Percentiles rank a stretch among this genome's conserved stretches.
Conservation (phyloP, 2,888 invertebrate genomes). For the Diaperis boleti region DNA sequence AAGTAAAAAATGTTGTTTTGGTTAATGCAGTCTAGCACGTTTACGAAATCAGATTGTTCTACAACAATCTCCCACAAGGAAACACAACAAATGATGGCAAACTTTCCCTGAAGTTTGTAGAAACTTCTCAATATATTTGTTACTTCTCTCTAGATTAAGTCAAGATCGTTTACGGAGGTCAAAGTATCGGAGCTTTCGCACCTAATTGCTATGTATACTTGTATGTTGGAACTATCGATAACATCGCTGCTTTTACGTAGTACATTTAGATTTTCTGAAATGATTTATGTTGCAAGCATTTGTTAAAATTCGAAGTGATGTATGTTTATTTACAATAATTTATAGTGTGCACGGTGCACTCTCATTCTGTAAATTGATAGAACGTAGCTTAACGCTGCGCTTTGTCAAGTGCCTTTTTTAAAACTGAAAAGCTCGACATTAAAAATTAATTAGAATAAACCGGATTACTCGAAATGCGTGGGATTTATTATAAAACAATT, state of each 20-base stretch:
- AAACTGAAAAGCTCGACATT: conserved; percentile 5
- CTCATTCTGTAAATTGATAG: conserved; percentile 42
- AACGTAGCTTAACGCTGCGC: conserved; percentile 20
- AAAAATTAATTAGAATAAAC: conserved; percentile 21
- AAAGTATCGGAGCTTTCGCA: conserved; percentile 26
- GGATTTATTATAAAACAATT: conserved; percentile 32
- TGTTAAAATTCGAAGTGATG: conserved; percentile 42
- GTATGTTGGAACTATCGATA: conserved; percentile 2
- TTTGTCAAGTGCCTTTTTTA: conserved; percentile 7
- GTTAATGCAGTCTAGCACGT: conserved; percentile 23
- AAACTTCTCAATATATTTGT: conserved; percentile 39
- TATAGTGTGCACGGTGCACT: conserved; percentile 37
- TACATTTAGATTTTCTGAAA: conserved; percentile 33
- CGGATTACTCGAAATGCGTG: conserved; percentile 3
- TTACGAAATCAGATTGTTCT: conserved; percentile 34
- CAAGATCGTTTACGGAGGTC: conserved; percentile 38
- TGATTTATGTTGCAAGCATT: conserved; percentile 40
- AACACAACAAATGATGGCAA: conserved; percentile 43
- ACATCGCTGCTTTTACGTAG: conserved; percentile 28
- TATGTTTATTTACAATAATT: conserved; percentile 44
- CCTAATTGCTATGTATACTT: conserved; percentile 21
- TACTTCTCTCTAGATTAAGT: conserved; percentile 39
- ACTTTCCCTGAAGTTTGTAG: conserved; percentile 37
- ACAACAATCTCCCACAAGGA: conserved; percentile 34
- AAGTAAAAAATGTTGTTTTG: too few species aligned